Percentiles rank a stretch among this genome's conserved stretches.
phyloP scores from a whole-genome alignment of 2,888 invertebrate species.

The Actias luna region DNA sequence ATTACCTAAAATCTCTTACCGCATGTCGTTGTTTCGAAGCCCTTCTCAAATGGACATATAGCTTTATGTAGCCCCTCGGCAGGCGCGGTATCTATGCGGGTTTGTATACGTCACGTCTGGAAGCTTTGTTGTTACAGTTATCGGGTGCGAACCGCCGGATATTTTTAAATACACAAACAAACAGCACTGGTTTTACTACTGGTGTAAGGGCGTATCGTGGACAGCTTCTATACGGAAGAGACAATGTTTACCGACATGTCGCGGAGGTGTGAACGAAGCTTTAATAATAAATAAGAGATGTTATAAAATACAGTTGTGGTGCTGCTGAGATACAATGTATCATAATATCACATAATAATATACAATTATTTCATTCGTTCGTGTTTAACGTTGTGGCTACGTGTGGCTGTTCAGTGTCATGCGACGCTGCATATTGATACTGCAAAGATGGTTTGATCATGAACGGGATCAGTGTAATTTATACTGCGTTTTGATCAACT shows the following conservation, averaged over 20 bases:
- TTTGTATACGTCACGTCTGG: neutral
- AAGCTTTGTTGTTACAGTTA: neutral
- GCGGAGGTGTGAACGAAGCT: neutral
- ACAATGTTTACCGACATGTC: neutral
- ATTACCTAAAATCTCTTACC: no score
- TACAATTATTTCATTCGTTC: neutral
- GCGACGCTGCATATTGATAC: no score
- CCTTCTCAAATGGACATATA: no score
- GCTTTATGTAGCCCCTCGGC: no score
- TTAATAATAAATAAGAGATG: neutral
- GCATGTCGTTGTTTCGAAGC: no score
- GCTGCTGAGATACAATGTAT: neutral
- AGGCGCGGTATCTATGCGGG: no score
- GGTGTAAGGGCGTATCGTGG: no score
- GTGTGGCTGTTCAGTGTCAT: neutral
- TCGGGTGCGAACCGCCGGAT: neutral
- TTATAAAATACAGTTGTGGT: neutral
- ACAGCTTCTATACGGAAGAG: neutral
- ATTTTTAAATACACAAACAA: neutral
- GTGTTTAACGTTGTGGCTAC: neutral
- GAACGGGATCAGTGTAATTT: no score
- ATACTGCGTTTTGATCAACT: no score
- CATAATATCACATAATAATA: neutral
- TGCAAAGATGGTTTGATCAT: no score
- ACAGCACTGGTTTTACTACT: no score